Percentiles rank a stretch among this genome's conserved stretches.
Evolutionary conservation across 2,797 vertebrate species (phyloP).

Genomic region (Labroides dimidiatus): DNA sequence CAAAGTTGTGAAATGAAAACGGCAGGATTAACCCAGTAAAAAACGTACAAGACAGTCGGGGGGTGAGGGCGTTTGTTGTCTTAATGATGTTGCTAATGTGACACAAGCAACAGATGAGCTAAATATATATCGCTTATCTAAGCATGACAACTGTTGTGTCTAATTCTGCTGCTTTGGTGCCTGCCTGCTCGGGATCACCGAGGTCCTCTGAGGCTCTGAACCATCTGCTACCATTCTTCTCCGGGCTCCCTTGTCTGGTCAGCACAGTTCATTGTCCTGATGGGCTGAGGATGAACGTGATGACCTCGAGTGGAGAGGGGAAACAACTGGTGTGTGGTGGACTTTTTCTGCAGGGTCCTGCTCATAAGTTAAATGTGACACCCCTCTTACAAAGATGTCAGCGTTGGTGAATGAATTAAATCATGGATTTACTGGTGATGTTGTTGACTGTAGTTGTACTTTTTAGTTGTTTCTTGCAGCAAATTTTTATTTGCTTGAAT

Average conservation of each 20-base stretch:
- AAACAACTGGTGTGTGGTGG: slow-evolving; percentile 31
- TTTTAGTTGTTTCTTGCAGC: no score
- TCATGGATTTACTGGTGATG: no score
- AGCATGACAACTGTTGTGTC: slow-evolving; percentile 81
- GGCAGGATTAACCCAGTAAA: slow-evolving; percentile 67
- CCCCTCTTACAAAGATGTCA: background rate
- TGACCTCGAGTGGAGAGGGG: slow-evolving; percentile 36
- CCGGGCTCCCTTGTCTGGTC: slow-evolving; percentile 61
- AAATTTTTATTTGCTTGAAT: no score
- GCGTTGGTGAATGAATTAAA: no score
- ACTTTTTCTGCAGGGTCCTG: slow-evolving; percentile 26
- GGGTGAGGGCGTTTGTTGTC: slow-evolving; percentile 73
- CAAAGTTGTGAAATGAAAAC: slow-evolving; percentile 52
- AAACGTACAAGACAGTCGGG: slow-evolving; percentile 45
- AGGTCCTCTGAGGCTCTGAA: slow-evolving; percentile 69
- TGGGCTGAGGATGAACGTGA: slow-evolving; percentile 34
- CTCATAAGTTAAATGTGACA: no score
- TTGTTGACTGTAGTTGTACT: no score
- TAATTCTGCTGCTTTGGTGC: slow-evolving; percentile 77
- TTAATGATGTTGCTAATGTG: slow-evolving; percentile 75
- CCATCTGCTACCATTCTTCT: slow-evolving; percentile 82
- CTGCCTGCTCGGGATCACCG: slow-evolving; percentile 68
- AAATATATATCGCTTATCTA: slow-evolving; percentile 81
- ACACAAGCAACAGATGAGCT: slow-evolving; percentile 76
- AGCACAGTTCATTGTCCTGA: slow-evolving; percentile 66